Conservation (phyloP, 2,797 vertebrate species). For the Tarsius wallacei region DNA sequence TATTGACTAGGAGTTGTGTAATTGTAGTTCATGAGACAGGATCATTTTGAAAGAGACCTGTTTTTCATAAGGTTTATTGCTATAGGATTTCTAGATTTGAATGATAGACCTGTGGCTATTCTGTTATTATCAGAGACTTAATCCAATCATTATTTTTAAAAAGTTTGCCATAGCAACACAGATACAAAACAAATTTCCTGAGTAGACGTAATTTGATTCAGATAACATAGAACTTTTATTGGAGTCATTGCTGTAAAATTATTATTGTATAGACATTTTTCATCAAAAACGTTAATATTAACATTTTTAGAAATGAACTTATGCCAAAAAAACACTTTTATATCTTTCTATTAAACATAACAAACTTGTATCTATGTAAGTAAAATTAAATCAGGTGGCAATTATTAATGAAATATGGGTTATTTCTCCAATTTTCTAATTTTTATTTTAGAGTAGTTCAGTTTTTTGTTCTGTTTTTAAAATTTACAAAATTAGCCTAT, state of each 20-base stretch:
- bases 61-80: conserved; percentile 8
- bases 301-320: conserved; percentile 38
- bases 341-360: conserved; percentile 43
- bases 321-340: background rate
- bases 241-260: conserved; percentile 64
- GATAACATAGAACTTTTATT: conserved; percentile 46
- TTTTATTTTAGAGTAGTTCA: background rate
- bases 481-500: conserved; percentile 16
- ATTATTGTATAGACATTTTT: conserved; percentile 39
- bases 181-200: conserved; percentile 56
- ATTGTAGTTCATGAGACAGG: background rate
- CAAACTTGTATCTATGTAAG: background rate
- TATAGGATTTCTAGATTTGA: conserved; percentile 47
- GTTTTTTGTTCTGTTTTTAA: background rate
- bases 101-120: background rate
- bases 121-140: conserved; percentile 39
- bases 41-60: background rate
- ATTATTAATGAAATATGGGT: conserved; percentile 44
- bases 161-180: conserved; percentile 66
- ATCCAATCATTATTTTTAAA: conserved; percentile 55
- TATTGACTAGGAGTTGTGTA: background rate
- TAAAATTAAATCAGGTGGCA: conserved; percentile 31
- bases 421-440: conserved; percentile 14
- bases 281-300: conserved; percentile 40
- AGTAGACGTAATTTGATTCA: conserved; percentile 58